Evolutionary conservation across 1,140 invertebrate species (phyloP), one percentile per base, ranked within the genome.

Genomic region (Tetramorium alpestre): DNA sequence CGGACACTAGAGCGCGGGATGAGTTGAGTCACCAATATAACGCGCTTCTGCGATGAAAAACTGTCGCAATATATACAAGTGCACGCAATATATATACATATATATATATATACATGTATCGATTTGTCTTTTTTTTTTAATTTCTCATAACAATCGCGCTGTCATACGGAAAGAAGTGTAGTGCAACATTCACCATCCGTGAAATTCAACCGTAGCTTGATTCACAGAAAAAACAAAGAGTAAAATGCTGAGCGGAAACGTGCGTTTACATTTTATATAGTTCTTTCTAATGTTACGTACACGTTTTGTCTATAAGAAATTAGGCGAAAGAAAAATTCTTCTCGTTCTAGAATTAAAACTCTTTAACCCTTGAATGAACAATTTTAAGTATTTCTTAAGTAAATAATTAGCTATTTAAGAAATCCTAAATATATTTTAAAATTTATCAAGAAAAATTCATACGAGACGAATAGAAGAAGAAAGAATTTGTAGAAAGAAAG

Each of bases 11-110:
- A 16, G 65, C 16, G 67, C 51, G 44, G 78, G 38, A 72, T 44
- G 65, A 82, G 78, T 82, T 18, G 51, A 69, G 47, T 80, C 47
- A 54, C 44, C 77, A 69, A 69, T 81, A 54, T 38, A 54, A 69
- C 62, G 62, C 77, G 64, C 77, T 69, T 70, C 22, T 51, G 51
- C 67, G 51, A 82, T 82, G 67, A 82, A 82, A 82, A 82, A 82
- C 41, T 82, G 54, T 82, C 65, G 41, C 80, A 18, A 38, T 56
- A 47, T 65, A 47, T 58, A 65, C 54, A 76, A 78, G 10, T 69
- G 16, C 38, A 47, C 47, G 49, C 77, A 41, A 77, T 18, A n/a
- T 11, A 62, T 33, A 44, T 28, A 25, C 10, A 78, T 8, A 49
- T 25, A 22, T n/a, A 54, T 18, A 25, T 60, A n/a, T 41, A 38